phyloP scores from a whole-genome alignment of 92 coral and sea anemone species.

The Plumapathes pennacea region DNA sequence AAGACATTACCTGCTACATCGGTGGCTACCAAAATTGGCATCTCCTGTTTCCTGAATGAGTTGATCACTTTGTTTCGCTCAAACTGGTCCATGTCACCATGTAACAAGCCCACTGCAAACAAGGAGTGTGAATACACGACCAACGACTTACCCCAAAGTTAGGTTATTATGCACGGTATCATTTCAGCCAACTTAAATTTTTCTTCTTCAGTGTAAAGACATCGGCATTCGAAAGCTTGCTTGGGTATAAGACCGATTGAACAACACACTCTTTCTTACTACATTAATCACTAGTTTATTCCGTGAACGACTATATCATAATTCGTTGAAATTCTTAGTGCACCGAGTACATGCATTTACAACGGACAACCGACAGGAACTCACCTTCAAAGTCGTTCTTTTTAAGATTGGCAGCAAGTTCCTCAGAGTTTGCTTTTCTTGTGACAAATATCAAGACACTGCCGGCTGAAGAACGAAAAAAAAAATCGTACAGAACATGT shows the following conservation, averaged over 20 bases:
- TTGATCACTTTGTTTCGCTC: constrained; percentile 94
- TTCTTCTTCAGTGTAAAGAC: neutral
- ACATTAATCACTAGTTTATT: too few relatives aligned
- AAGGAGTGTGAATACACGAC: too few relatives aligned
- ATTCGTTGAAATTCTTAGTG: too few relatives aligned
- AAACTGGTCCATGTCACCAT: constrained; percentile 99
- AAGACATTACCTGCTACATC: constrained; percentile 98
- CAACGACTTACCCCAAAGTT: too few relatives aligned
- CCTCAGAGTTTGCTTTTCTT: constrained; percentile 88
- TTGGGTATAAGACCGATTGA: too few relatives aligned
- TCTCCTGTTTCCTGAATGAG: constrained; percentile 83
- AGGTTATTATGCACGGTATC: neutral
- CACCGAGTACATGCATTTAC: too few relatives aligned
- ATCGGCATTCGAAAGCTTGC: neutral
- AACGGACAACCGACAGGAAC: too few relatives aligned
- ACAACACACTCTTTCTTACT: too few relatives aligned
- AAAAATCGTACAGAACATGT: neutral
- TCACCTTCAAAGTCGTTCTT: constrained; percentile 94
- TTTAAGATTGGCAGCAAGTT: constrained; percentile 78
- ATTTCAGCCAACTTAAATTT: neutral
- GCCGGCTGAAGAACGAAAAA: constrained; percentile 63
- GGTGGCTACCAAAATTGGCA: constrained; percentile 92
- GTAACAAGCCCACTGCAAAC: constrained; percentile 70
- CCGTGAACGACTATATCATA: too few relatives aligned
- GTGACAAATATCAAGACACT: constrained; percentile 95